A percentile compares a stretch with the other conserved stretches of the same genome.
Conservation (phyloP, 2,888 invertebrate species). For the Crioceris asparagi region DNA sequence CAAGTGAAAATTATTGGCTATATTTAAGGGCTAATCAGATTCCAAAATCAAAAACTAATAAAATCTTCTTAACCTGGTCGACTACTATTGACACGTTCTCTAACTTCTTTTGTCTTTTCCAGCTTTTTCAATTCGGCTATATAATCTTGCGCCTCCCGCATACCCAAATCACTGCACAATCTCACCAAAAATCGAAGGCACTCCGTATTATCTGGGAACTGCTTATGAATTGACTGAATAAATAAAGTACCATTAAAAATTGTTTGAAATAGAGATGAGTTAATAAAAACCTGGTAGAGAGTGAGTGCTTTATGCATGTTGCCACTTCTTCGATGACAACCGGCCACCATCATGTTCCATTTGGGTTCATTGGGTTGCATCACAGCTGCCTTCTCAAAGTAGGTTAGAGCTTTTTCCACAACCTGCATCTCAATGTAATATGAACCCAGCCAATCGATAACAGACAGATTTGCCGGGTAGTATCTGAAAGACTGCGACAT, state of each 20-base stretch:
- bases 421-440: conserved; percentile 84
- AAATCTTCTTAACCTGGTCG: conserved; percentile 41
- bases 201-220: conserved; percentile 91
- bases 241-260: not conserved
- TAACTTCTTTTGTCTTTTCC: conserved; percentile 44
- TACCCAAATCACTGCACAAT: conserved; percentile 78
- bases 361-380: conserved; percentile 71
- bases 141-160: conserved; percentile 82
- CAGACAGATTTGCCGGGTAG: conserved; percentile 60
- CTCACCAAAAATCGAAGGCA: conserved; percentile 85
- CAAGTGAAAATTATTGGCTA: too few species aligned
- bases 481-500: conserved; percentile 62
- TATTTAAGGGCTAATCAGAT: too few species aligned
- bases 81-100: conserved; percentile 48
- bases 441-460: conserved; percentile 81
- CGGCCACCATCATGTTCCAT: conserved; percentile 78
- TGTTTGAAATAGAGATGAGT: conserved; percentile 21
- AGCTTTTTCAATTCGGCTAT: conserved; percentile 69
- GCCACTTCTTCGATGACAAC: conserved; percentile 72
- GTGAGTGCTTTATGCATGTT: conserved; percentile 56
- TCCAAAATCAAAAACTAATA: too few species aligned
- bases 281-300: conserved; percentile 76
- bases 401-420: conserved; percentile 73
- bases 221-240: conserved; percentile 22
- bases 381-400: conserved; percentile 69